Base-by-base conservation (phyloP, 2,888 invertebrate species). In the Magallana nippona region DNA sequence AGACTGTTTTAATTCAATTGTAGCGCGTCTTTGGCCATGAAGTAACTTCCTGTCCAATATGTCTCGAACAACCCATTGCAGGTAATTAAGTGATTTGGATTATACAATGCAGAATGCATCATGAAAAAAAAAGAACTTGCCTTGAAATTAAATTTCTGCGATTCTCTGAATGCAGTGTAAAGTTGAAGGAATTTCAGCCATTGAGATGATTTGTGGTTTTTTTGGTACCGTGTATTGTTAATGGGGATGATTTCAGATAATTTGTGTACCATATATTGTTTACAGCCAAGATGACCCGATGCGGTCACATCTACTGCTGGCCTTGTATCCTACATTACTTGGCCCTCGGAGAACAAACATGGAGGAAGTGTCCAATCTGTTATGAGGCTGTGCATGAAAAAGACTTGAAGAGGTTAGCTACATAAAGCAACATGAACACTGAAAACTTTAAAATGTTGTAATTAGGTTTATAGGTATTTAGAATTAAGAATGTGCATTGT, bases 271-370 rank as follows among this genome's bases (percentile, higher is more conserved):
- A 44, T 44, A 8, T 44, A 44, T 44, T 44, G 44, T 44, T 44
- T 44, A 44, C 44, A 82, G 98, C 97, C 1, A 98, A 98, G 94
- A 97, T 98, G 93, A 98, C 98, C 0, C 96, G 96, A 71, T 99
- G 99, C 94, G 98, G 99, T 13, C 99, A 99, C 93, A 97, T 98
- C 87, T 98, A 97, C 94, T 99, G 99, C 94, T 99, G 98, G 98
- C 96, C 98, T 0, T 99, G 99, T 93, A 96, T 98, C 90, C 95
- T 99, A 79, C 98, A 98, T 94, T 98, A 98, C 93, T 95, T 98
- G 71, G 96, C 97, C 0, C 95, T 98, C 1, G 91, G 90, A 82
- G 98, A 98, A 90, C 96, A 97, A 92, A 95, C 96, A 44, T 97
- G 96, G 95, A 95, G 96, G 57, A 97, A 96, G 92, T 99, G 99